Evolutionary conservation across 2,113 vertebrate genomes (phyloP), one percentile per base, ranked within the genome.

Genomic region (Carassius auratus): DNA sequence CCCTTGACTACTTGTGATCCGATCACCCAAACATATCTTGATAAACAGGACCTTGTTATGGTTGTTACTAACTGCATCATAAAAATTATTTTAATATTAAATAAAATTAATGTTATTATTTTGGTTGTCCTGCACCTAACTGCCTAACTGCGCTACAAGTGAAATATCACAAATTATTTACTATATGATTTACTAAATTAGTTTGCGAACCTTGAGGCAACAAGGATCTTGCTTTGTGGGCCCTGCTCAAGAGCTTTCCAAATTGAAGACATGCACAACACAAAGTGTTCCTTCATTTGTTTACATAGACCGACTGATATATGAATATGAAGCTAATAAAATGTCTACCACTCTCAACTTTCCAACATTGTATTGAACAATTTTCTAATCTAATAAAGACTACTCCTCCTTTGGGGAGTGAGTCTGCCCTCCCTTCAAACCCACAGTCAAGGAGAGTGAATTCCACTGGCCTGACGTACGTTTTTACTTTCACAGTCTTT

Each of bases 401-500:
- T 13, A 5, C 76, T 86, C 75, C 81, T 88, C 76, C 62, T 75
- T 59, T 48, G 59, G 57, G 76, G 81, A 84, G 76, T 64, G 69
- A 62, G 80, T 62, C 15, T 50, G 59, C 48, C 82, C 85, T 86
- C n/a, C 85, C 59, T 80, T 83, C 76, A 79, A 87, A 80, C 81
- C 45, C 30, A 23, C 21, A 42, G 59, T 84, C 76, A 45, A 75
- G 79, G 76, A 87, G 84, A 83, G 75, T 87, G 79, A 83, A 90
- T 90, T 90, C 90, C 87, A 78, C 85, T 84, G 68, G 71, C 12
- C 87, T 90, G 88, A 90, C 87, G 87, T 84, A 84, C 73, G 17
- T 45, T 68, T 82, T 36, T 59, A 80, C 84, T 45, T 61, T 76
- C 42, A 76, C 75, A 74, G 64, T 45, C 52, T 86, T 81, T 78